Evolutionary conservation across 2,113 vertebrate species (phyloP).

Genomic region (Sinocyclocheilus anshuiensis): DNA sequence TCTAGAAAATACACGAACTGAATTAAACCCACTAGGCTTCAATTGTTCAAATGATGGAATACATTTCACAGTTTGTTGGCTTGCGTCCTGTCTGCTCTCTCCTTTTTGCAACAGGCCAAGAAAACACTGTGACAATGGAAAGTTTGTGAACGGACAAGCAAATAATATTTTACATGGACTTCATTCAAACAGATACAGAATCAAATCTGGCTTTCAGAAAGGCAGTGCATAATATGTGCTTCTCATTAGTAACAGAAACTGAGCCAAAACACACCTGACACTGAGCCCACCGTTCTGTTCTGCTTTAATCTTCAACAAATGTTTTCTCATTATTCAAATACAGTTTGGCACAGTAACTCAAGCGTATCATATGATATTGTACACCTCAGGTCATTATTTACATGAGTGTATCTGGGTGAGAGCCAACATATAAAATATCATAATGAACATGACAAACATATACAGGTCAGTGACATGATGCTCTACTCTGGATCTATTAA

Average conservation of each 20-base stretch:
- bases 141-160: not conserved
- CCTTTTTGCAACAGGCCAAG: not conserved
- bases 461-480: not conserved
- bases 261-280: not conserved
- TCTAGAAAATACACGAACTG: not conserved
- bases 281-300: not conserved
- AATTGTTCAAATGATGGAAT: slow-evolving; percentile 22
- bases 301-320: not conserved
- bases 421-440: not conserved
- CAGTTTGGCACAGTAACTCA: not conserved
- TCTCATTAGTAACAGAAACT: not conserved
- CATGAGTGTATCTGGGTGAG: not conserved
- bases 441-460: not conserved
- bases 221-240: not conserved
- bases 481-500: too few species aligned
- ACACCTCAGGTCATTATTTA: not conserved
- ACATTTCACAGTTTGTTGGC: not conserved
- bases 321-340: slow-evolving; percentile 4
- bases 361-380: not conserved
- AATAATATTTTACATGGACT: slow-evolving; percentile 1
- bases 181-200: not conserved
- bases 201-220: not conserved
- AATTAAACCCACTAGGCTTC: not conserved
- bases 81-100: not conserved
- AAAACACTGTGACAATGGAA: slow-evolving; percentile 12